Evolutionary conservation across 1,140 invertebrate genomes (phyloP).

Genomic region (Ladona fulva): DNA sequence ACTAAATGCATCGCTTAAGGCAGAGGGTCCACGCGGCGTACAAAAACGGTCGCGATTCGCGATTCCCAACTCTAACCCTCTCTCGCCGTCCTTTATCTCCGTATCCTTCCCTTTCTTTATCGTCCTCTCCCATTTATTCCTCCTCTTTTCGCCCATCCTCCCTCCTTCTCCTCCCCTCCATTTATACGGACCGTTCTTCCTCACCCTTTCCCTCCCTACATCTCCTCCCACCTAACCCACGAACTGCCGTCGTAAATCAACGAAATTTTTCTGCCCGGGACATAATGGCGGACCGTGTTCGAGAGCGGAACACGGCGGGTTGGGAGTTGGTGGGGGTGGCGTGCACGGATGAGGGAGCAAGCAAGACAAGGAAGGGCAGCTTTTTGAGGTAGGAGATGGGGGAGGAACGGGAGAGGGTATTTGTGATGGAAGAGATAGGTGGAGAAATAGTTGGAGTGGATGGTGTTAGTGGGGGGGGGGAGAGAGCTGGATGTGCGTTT

Average conservation of each 20-base stretch:
- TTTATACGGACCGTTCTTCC: background rate
- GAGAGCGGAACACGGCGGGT: background rate
- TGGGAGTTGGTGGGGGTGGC: background rate
- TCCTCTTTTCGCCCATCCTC: background rate
- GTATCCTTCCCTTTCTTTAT: background rate
- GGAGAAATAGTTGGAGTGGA: background rate
- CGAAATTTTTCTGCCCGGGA: constrained; percentile 3
- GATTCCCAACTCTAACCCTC: background rate
- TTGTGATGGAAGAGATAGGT: background rate
- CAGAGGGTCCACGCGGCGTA: too few species aligned
- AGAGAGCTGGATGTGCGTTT: background rate
- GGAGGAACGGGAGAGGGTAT: background rate
- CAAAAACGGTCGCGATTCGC: too few species aligned
- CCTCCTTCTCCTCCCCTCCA: background rate
- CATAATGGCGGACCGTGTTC: constrained; percentile 1
- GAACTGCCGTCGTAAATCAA: background rate
- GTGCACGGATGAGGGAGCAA: background rate
- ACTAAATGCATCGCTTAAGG: too few species aligned
- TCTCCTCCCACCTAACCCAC: background rate
- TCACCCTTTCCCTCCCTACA: background rate
- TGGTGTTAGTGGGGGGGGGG: background rate
- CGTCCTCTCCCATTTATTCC: background rate
- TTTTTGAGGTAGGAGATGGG: background rate
- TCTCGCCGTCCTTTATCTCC: background rate
- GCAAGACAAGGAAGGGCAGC: background rate